phyloP scores from a whole-genome alignment of 2,888 invertebrate species.

The Eulithis prunata region DNA sequence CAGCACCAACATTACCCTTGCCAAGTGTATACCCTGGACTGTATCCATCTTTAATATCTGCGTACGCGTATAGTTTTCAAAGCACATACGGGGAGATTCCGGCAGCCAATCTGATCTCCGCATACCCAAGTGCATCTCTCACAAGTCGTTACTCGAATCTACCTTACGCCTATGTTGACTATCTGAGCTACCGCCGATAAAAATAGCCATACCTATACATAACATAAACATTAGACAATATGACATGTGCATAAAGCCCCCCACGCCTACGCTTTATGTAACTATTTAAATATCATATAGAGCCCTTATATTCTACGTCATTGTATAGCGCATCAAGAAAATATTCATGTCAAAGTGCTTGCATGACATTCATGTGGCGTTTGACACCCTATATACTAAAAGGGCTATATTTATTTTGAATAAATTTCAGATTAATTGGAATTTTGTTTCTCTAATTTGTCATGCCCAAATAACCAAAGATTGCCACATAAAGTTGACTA shows the following conservation, averaged over 20 bases:
- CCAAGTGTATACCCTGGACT: constrained; percentile 10
- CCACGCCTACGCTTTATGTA: too few species aligned
- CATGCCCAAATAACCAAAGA: background rate
- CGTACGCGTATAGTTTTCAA: constrained; percentile 56
- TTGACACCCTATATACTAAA: background rate
- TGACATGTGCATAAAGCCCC: too few species aligned
- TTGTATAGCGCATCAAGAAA: too few species aligned
- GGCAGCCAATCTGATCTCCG: constrained; percentile 47
- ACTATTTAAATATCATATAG: too few species aligned
- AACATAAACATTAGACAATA: background rate
- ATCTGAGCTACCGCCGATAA: constrained; percentile 13
- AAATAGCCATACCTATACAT: background rate
- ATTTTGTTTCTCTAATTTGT: background rate
- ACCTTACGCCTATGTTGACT: constrained; percentile 6
- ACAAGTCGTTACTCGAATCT: background rate
- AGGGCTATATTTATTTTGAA: constrained; percentile 5
- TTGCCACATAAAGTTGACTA: background rate
- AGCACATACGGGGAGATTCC: constrained; percentile 42
- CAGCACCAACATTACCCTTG: constrained; percentile 11
- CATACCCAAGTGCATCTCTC: constrained; percentile 38
- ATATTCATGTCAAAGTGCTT: too few species aligned
- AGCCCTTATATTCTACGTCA: too few species aligned
- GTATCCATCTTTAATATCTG: constrained; percentile 38
- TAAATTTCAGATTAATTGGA: background rate
- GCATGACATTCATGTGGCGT: too few species aligned